Conservation (phyloP, 2,888 invertebrate species). For the Cataglyphis altisquamis region DNA sequence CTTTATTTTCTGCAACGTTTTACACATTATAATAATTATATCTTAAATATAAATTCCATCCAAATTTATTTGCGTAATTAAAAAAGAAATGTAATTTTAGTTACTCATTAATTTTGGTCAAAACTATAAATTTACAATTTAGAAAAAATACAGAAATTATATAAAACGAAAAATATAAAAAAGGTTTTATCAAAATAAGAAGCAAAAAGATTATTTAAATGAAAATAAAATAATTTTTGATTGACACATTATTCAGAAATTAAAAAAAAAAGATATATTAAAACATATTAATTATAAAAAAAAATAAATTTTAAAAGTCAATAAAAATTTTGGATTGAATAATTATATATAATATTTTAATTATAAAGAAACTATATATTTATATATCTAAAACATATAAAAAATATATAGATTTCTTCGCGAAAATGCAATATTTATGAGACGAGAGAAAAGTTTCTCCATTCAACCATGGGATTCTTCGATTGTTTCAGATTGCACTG, state of each 20-base stretch:
- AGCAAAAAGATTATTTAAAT: neutral
- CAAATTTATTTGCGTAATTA: neutral
- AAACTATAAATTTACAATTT: neutral
- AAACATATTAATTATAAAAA: neutral
- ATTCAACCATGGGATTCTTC: neutral
- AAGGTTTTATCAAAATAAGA: neutral
- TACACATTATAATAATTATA: neutral
- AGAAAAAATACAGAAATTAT: neutral
- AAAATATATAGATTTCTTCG: neutral
- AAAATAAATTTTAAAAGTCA: too few species aligned
- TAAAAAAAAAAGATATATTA: neutral
- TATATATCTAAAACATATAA: neutral
- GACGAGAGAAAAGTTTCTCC: neutral
- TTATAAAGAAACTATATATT: neutral
- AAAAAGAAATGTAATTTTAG: neutral
- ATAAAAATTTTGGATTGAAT: neutral
- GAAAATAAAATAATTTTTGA: neutral
- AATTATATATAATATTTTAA: neutral
- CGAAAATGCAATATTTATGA: neutral
- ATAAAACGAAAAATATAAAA: neutral
- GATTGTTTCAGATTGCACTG: conserved; percentile 39
- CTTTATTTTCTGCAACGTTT: neutral
- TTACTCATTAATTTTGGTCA: neutral
- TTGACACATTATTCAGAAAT: neutral
- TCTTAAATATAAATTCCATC: neutral